phyloP scores from a whole-genome alignment of 35 echinoderm and acorn worm species.

The Heliocidaris erythrogramma region DNA sequence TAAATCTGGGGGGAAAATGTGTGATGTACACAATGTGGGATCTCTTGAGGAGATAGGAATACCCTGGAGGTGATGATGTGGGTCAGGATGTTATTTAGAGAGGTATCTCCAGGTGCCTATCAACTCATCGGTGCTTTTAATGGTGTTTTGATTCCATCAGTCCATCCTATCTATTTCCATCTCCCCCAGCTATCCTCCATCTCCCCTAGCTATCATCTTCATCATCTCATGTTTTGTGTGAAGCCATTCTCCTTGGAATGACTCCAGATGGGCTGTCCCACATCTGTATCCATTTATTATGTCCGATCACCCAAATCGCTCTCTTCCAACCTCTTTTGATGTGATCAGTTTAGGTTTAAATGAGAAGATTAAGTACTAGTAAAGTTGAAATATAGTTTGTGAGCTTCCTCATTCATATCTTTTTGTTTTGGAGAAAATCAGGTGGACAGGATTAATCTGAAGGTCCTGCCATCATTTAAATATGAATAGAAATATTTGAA shows the following conservation, averaged over 20 bases:
- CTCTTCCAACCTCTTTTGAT: background rate
- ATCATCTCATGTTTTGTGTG: background rate
- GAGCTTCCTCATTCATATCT: too few species aligned
- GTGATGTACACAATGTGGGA: background rate
- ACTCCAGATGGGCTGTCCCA: background rate
- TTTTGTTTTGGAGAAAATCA: too few species aligned
- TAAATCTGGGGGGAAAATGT: background rate
- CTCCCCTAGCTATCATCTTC: background rate
- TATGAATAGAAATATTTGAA: too few species aligned
- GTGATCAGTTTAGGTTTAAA: background rate
- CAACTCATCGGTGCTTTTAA: background rate
- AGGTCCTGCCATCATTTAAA: too few species aligned
- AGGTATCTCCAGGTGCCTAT: background rate
- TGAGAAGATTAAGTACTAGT: background rate
- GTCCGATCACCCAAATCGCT: background rate
- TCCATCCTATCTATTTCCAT: background rate
- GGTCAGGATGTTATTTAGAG: background rate
- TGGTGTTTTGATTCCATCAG: background rate
- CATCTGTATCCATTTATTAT: constrained; percentile 20
- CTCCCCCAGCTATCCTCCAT: background rate
- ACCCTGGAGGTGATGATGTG: background rate
- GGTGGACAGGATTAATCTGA: too few species aligned
- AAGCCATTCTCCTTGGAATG: background rate
- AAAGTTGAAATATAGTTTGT: too few species aligned
- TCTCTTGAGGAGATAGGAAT: background rate